Conservation (phyloP, 2,888 invertebrate genomes). For the Pseudococcus longispinus region DNA sequence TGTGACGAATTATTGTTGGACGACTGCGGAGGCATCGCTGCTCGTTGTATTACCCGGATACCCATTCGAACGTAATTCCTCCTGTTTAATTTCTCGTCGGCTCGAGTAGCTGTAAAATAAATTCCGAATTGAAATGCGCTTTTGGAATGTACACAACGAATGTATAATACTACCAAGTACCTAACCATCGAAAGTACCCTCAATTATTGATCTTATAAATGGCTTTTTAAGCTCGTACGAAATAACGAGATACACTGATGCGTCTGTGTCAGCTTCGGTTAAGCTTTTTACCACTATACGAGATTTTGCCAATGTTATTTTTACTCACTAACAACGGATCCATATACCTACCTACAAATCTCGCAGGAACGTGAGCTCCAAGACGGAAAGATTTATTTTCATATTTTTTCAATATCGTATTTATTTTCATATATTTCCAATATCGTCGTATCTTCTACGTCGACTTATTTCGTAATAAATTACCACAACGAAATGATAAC, state of each 20-base stretch:
- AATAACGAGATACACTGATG: slow-evolving; percentile 3
- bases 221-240: neutral
- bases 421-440: too few species aligned
- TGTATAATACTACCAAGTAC: too few species aligned
- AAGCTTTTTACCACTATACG: neutral
- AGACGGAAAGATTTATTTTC: slow-evolving; percentile 10
- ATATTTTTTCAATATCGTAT: neutral
- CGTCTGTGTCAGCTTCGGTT: neutral
- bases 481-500: neutral
- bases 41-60: slow-evolving; percentile 79
- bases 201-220: neutral
- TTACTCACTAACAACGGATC: neutral
- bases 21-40: slow-evolving; percentile 61
- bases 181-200: neutral
- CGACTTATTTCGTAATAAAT: neutral
- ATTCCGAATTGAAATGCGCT: neutral
- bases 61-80: slow-evolving; percentile 85
- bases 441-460: neutral
- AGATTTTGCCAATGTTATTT: neutral
- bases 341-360: neutral
- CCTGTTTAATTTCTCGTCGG: slow-evolving; percentile 82
- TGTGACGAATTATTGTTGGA: slow-evolving; percentile 48
- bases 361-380: neutral
- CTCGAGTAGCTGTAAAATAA: slow-evolving; percentile 74
- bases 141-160: neutral